Evolutionary conservation across 2,797 vertebrate species (phyloP).

Genomic region (Odontamblyopus lacepedii): DNA sequence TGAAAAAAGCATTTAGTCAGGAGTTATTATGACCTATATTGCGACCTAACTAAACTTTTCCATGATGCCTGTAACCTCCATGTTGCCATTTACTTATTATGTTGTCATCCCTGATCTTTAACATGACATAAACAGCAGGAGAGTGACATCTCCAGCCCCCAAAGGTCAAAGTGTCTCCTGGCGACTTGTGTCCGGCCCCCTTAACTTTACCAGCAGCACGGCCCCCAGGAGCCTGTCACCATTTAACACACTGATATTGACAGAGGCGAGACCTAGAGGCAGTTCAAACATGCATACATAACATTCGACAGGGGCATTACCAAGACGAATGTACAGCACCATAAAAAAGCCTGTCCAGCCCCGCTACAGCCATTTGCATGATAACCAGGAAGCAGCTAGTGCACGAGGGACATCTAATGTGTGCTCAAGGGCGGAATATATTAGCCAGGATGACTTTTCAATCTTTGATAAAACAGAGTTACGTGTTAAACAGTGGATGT

Average conservation of each 20-base stretch:
- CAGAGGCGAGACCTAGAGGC: conserved; percentile 45
- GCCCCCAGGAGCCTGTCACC: conserved; percentile 30
- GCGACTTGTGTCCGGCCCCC: neutral
- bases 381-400: conserved; percentile 46
- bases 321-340: conserved; percentile 58
- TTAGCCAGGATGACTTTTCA: conserved; percentile 42
- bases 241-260: conserved; percentile 52
- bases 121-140: conserved; percentile 37
- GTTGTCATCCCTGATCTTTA: conserved; percentile 34
- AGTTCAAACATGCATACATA: conserved; percentile 49
- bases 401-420: conserved; percentile 35
- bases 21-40: neutral
- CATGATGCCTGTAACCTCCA: neutral
- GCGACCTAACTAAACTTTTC: neutral
- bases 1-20: neutral
- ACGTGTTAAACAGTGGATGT: conserved; percentile 9
- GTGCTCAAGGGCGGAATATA: conserved; percentile 48
- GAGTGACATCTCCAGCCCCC: conserved; percentile 16
- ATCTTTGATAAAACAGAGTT: conserved; percentile 56
- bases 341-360: conserved; percentile 26
- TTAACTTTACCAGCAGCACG: conserved; percentile 26
- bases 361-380: conserved; percentile 57
- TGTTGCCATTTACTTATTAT: conserved; percentile 8
- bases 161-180: conserved; percentile 7
- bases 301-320: conserved; percentile 44